Evolutionary conservation across 2,888 invertebrate genomes (phyloP), one percentile per base, ranked within the genome.

Genomic region (Sphecodes monilicornis): DNA sequence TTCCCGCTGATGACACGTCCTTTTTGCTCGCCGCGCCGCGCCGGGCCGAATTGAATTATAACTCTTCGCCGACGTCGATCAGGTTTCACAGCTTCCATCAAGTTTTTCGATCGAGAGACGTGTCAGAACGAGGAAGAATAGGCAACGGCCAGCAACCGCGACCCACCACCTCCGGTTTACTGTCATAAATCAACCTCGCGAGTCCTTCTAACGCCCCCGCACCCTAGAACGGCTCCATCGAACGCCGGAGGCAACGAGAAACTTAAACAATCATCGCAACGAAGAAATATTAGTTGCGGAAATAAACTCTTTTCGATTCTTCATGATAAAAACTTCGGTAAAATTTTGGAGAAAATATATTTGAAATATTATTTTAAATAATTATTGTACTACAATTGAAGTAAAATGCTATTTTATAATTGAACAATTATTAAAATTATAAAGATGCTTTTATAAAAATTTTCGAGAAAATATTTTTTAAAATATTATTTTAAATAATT

Each of bases 261-360:
- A 93, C 89, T 92, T 92, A 87, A 85, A 84, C 86, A 32, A 88
- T 86, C 88, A 90, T 72, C 22, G 50, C 1, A 22, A n/a, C 22
- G 50, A 50, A 50, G 22, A 50, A 22, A 8, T 22, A 50, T 50
- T 22, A 50, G 1, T 8, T 2, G 10, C 50, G 50, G 50, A 22
- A 22, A 50, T 22, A 22, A 50, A 22, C 22, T 50, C 50, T 22
- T 0, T 2, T 8, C 2, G 50, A 6, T 46, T 46, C 22, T 39
- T 6, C 39, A n/a, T n/a, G 39, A 39, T 39, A 8, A 39, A 8
- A 36, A 36, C 36, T 1, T n/a, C n/a, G n/a, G n/a, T n/a, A n/a
- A n/a, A n/a, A n/a, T n/a, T n/a, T n/a, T n/a, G n/a, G n/a, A n/a
- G n/a, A n/a, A n/a, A n/a, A n/a, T n/a, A n/a, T n/a, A n/a, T n/a